A percentile compares a stretch with the other conserved stretches of the same genome.
These are phyloP conservation scores for Eilema sororculum DNA, from an alignment of 2,888 invertebrate genomes.

Conservation along the genomic window DNA sequence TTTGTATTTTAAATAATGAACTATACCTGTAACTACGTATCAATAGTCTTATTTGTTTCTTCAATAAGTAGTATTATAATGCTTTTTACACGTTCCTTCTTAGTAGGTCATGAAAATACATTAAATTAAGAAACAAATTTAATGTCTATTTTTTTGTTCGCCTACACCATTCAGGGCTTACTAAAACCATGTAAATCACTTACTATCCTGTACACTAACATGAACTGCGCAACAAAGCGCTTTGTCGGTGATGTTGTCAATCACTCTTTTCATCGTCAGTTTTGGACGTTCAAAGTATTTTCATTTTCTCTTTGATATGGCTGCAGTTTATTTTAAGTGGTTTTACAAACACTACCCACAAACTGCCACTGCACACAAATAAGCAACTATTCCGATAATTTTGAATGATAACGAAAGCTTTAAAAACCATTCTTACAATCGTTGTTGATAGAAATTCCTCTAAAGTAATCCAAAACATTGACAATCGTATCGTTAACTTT, in stretches of 20 bases:
- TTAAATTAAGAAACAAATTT: too few relatives aligned
- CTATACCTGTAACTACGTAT: too few relatives aligned
- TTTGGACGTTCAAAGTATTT: not conserved
- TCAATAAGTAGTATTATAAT: too few relatives aligned
- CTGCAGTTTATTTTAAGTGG: not conserved
- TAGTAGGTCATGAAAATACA: too few relatives aligned
- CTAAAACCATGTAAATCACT: not conserved
- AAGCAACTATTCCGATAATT: too few relatives aligned
- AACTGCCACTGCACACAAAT: too few relatives aligned
- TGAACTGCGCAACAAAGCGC: not conserved
- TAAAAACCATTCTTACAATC: not conserved
- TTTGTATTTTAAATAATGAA: too few relatives aligned
- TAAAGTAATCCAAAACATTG: not conserved
- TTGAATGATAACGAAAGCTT: too few relatives aligned
- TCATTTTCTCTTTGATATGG: not conserved
- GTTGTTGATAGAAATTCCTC: not conserved
- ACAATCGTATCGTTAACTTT: not conserved
- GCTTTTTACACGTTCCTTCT: too few relatives aligned
- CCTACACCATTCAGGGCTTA: not conserved
- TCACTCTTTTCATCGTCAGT: not conserved
- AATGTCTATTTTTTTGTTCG: too few relatives aligned
- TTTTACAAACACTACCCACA: not conserved
- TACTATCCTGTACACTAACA: not conserved
- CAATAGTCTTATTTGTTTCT: too few relatives aligned
- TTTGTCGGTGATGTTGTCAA: not conserved